Evolutionary conservation across 2,113 vertebrate species (phyloP).

Genomic region (Chaenocephalus aceratus): DNA sequence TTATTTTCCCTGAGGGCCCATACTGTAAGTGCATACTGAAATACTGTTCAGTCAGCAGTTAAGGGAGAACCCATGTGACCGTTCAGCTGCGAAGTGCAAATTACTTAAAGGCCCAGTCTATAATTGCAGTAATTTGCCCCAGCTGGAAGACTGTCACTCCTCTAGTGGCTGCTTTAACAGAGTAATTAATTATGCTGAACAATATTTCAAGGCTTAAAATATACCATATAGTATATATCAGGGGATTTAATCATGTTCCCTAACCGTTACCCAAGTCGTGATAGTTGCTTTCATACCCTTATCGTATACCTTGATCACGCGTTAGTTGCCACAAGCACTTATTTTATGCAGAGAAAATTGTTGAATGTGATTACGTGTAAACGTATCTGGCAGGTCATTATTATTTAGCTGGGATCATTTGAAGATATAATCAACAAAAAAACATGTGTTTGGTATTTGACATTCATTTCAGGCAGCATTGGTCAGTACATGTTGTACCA

Average conservation of each 20-base stretch:
- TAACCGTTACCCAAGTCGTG: neutral
- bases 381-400: neutral
- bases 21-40: slow-evolving; percentile 40
- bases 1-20: slow-evolving; percentile 57
- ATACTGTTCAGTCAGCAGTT: slow-evolving; percentile 68
- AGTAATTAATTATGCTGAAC: slow-evolving; percentile 33
- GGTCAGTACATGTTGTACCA: too few species aligned
- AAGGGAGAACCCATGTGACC: slow-evolving; percentile 56
- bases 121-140: slow-evolving; percentile 50
- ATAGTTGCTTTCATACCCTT: neutral
- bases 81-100: slow-evolving; percentile 52
- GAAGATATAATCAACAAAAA: too few species aligned
- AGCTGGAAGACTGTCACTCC: slow-evolving; percentile 23
- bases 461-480: too few species aligned
- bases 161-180: slow-evolving; percentile 22
- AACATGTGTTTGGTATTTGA: too few species aligned
- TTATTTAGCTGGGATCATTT: too few species aligned
- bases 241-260: slow-evolving; percentile 9
- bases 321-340: neutral
- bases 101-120: slow-evolving; percentile 56
- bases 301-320: neutral
- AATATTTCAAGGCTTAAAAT: slow-evolving; percentile 8
- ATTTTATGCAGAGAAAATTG: neutral
- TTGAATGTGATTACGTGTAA: neutral
- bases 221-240: neutral